Base-by-base conservation (phyloP, 1,140 invertebrate genomes). In the Pseudoatta argentina region DNA sequence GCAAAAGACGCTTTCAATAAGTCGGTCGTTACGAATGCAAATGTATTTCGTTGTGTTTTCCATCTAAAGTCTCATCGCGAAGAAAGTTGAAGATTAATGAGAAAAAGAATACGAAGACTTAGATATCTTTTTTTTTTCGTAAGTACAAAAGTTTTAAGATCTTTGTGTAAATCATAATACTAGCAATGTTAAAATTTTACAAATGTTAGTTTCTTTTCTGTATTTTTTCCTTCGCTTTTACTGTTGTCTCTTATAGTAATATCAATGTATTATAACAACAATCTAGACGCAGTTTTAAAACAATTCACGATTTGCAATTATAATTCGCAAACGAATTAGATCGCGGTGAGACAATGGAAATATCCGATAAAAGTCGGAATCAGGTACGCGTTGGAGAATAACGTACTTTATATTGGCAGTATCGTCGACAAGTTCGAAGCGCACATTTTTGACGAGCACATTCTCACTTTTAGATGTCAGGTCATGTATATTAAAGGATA, bases 31-130 rank as follows among this genome's bases (percentile, higher is more conserved):
- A 57, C 55, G 55, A 73, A 75, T 83, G 69, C 55, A 83, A 61
- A 83, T 59, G 16, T 63, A 75, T n/a, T 75, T 83, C 59, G 79
- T 82, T 82, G 67, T 18, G 55, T 44, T 73, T 34, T 75, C 39
- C 53, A 59, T 75, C 18, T 27, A 48, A 61, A 61, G 16, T 61
- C 18, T 21, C n/a, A 39, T 59, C 53, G 67, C 53, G 27, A 51
- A 79, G 39, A 55, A 44, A 82, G 34, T 21, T 14, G 14, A 34
- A 59, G 39, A 73, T 72, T 59, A 72, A 81, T n/a, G 8, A 3
- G 24, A 18, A 57, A 73, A 48, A 18, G 27, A 48, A 55, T 72
- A 73, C 10, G 30, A 18, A 73, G 24, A 3, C 10, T 39, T 34
- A 51, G 59, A 44, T 27, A n/a, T 39, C 21, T 16, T 34, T 27